These are phyloP conservation scores for Engraulis encrasicolus DNA, from an alignment of 2,113 vertebrate species.

Conservation along the genomic window DNA sequence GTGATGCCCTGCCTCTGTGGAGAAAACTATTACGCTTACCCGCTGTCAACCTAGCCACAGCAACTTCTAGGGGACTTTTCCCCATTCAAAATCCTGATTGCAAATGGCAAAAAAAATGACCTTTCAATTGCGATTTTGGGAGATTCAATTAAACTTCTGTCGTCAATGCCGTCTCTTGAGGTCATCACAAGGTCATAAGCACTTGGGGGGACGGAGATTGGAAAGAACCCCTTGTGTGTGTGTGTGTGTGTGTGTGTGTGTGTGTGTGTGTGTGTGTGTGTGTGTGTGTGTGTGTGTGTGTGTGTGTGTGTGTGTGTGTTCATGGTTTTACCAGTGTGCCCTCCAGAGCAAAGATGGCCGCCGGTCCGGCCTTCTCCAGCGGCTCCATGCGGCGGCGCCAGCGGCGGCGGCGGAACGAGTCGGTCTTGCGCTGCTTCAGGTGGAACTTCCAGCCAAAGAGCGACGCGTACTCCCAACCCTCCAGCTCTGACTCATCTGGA, in stretches of 20 bases:
- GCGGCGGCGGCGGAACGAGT: constrained; percentile 87
- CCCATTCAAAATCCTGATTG: no score
- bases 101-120: no score
- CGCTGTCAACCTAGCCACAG: no score
- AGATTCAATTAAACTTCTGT: no score
- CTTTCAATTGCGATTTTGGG: no score
- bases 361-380: constrained; percentile 86
- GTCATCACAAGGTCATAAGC: no score
- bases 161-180: no score
- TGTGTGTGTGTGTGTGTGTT: not conserved
- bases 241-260: not conserved
- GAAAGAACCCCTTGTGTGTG: no score
- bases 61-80: no score
- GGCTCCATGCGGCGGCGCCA: constrained; percentile 97
- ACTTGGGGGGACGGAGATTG: not conserved
- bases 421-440: constrained; percentile 85
- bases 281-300: not conserved
- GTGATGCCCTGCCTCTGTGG: no score
- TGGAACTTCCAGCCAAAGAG: constrained; percentile 97
- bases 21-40: no score
- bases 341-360: constrained; percentile 93
- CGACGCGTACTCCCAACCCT: constrained; percentile 96
- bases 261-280: not conserved
- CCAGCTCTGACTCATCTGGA: constrained; percentile 83
- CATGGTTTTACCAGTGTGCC: constrained; percentile 87